phyloP scores from a whole-genome alignment of 2,797 vertebrate species.

The Oophaga sylvatica region DNA sequence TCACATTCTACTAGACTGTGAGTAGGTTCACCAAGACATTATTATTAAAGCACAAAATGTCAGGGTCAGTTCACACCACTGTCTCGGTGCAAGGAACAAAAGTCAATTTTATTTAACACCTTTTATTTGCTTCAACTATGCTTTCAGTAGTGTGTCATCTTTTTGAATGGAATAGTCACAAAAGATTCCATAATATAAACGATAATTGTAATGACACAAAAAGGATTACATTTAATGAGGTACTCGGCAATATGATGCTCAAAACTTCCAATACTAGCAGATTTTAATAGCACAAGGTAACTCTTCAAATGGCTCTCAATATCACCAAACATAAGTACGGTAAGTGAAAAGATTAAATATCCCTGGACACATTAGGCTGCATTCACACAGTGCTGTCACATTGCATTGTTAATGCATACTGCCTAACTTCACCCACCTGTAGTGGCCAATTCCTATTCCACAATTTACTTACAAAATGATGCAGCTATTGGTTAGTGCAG shows the following conservation, averaged over 20 bases:
- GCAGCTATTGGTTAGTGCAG: no score
- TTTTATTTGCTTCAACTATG: neutral
- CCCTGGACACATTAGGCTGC: neutral
- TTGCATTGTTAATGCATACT: no score
- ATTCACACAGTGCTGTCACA: no score
- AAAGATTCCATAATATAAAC: neutral
- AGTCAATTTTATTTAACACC: neutral
- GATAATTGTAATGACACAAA: neutral
- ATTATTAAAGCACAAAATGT: slow-evolving; percentile 3
- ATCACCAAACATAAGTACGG: neutral
- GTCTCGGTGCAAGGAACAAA: slow-evolving; percentile 7
- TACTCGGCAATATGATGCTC: neutral
- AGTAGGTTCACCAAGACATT: slow-evolving; percentile 3
- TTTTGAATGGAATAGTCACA: neutral
- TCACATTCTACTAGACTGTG: neutral
- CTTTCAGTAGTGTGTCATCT: neutral
- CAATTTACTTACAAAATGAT: no score
- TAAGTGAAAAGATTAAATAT: neutral
- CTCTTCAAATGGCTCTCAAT: neutral
- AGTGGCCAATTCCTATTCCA: no score
- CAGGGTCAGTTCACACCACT: slow-evolving; percentile 30
- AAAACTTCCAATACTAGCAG: neutral
- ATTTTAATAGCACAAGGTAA: neutral
- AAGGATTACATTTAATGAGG: neutral
- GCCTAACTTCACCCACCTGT: no score